Base-by-base conservation (phyloP, 2,888 invertebrate genomes). In the Cosmopolites sordidus region DNA sequence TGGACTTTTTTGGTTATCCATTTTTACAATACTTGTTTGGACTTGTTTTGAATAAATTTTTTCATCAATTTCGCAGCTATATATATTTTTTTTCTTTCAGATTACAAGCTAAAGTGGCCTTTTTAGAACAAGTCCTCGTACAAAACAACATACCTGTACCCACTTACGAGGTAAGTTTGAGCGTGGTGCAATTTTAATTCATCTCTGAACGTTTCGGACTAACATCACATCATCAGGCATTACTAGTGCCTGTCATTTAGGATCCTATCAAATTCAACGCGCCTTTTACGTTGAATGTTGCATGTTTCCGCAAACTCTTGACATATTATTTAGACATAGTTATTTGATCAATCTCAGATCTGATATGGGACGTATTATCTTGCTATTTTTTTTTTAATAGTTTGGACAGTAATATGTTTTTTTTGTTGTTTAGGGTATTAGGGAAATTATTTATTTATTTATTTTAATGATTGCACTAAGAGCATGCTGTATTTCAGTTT, bases 111-210 rank as follows among this genome's bases (percentile, higher is more conserved):
- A 70, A 71, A 60, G 65, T 75, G 41, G 67, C 69, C 15, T 70
- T 73, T 53, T 63, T 75, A 16, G 75, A 75, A 61, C 71, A 72
- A 50, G 62, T 73, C 41, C 60, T 75, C 30, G 58, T 62, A 41
- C 68, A 72, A 53, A 64, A 73, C 61, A 68, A 69, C 44, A 69
- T 72, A 53, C 65, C 70, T 17, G 51, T 72, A 18, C 70, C 72
- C 16, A 57, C 58, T 37, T 56, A 62, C 55, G 54, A 63, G 71
- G 69, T 69, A 63, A 68, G 69, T 68, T 42, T 14, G 15, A 48
- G 38, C 22, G 8, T 38, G 29, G 33, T 45, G 17, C 39, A 17
- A 22, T 47, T 16, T 12, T 12, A 29, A 11, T 14, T 15, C 22
- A 16, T 42, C 43, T 15, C 30, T 8, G 15, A 49, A 43, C 33